phyloP scores from a whole-genome alignment of 92 coral and sea anemone genomes.

The Nematostella vectensis region DNA sequence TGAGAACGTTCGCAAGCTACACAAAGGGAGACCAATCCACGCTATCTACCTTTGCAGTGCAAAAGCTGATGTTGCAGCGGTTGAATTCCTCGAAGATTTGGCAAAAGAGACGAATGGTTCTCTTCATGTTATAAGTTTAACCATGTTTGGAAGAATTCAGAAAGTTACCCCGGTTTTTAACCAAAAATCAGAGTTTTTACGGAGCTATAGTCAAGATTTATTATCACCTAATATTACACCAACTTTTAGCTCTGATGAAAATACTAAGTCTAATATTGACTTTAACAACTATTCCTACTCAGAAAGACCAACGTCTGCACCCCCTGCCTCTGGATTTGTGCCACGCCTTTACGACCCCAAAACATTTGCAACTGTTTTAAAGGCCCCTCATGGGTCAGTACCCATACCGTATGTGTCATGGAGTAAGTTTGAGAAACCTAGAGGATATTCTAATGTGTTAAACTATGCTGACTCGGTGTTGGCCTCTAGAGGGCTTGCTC shows the following conservation, averaged over 20 bases:
- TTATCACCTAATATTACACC: constrained; percentile 24
- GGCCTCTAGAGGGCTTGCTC: constrained; percentile 86
- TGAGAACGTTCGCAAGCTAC: constrained; percentile 69
- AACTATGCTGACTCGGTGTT: constrained; percentile 91
- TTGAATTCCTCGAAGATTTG: constrained; percentile 77
- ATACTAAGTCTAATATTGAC: background rate
- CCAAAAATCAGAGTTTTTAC: constrained; percentile 48
- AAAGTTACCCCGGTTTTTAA: constrained; percentile 72
- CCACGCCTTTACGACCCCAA: constrained; percentile 52
- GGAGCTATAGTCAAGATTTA: constrained; percentile 47
- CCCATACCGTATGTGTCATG: constrained; percentile 77
- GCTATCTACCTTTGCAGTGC: constrained; percentile 79
- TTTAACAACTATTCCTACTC: background rate
- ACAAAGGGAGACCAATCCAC: constrained; percentile 79
- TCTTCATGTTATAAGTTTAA: constrained; percentile 62
- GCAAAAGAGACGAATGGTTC: constrained; percentile 89
- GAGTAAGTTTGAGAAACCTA: constrained; percentile 28
- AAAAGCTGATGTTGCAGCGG: constrained; percentile 75
- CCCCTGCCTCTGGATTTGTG: constrained; percentile 67
- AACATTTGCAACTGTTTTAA: constrained; percentile 35
- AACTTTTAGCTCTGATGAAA: background rate
- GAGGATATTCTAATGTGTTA: constrained; percentile 57
- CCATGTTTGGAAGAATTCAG: constrained; percentile 69
- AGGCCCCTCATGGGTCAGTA: constrained; percentile 64
- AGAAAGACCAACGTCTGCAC: constrained; percentile 71